Percentiles rank a stretch among this genome's conserved stretches.
Evolutionary conservation across 2,113 vertebrate genomes (phyloP).

Genomic region (Agelaius tricolor): DNA sequence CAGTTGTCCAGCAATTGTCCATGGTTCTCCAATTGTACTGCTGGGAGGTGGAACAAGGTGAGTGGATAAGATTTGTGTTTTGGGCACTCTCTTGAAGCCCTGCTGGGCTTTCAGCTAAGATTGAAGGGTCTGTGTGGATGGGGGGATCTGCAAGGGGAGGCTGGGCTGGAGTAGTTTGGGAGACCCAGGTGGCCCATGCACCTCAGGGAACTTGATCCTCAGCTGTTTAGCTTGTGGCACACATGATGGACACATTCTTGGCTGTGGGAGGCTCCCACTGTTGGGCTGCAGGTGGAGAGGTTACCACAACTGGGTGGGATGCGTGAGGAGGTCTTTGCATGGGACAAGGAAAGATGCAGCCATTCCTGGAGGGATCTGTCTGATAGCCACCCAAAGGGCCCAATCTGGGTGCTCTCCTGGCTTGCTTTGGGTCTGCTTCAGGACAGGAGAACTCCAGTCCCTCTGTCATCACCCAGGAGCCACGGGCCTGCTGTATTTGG

Average conservation of each 20-base stretch:
- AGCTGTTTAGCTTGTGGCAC: background rate
- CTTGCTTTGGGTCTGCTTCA: background rate
- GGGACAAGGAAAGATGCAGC: background rate
- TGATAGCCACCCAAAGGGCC: background rate
- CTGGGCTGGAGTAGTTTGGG: background rate
- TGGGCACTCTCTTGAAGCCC: background rate
- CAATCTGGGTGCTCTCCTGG: background rate
- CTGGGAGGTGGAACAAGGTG: background rate
- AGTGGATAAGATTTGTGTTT: background rate
- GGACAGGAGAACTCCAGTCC: background rate
- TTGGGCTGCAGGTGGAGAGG: background rate
- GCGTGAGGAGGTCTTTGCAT: accelerated
- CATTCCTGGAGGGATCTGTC: background rate
- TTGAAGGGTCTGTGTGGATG: background rate
- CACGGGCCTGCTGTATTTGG: accelerated
- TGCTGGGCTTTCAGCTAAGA: background rate
- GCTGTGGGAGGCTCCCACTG: background rate
- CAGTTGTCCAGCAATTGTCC: background rate
- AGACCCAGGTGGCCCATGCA: background rate
- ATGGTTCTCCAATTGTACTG: background rate
- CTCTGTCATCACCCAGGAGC: background rate
- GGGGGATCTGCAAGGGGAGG: background rate
- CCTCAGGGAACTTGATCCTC: background rate
- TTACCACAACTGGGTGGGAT: background rate
- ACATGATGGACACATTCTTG: background rate